Evolutionary conservation across 2,888 invertebrate genomes (phyloP).

Genomic region (Ceraclea dissimilis): DNA sequence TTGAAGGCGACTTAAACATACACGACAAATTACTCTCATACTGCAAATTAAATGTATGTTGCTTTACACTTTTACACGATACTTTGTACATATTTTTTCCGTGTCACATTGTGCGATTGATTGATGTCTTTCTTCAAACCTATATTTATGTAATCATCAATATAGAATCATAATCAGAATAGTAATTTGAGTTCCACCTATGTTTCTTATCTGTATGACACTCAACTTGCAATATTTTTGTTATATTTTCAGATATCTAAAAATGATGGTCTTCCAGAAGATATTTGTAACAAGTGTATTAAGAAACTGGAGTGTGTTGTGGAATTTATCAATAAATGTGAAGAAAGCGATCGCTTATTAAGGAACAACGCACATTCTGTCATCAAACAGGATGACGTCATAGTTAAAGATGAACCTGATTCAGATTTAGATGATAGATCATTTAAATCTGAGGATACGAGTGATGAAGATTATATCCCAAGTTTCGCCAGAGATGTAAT

Average conservation of each 20-base stretch:
- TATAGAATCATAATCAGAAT: too few species aligned
- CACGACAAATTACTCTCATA: constrained; percentile 16
- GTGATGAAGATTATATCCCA: not conserved
- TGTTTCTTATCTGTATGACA: too few species aligned
- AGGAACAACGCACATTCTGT: constrained; percentile 3
- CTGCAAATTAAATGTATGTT: constrained; percentile 14
- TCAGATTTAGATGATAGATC: not conserved
- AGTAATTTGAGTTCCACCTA: too few species aligned
- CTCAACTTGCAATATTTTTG: too few species aligned
- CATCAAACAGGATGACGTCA: not conserved
- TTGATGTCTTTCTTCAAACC: too few species aligned
- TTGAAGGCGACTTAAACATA: constrained; percentile 4
- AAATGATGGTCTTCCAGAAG: constrained; percentile 12
- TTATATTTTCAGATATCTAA: constrained; percentile 5
- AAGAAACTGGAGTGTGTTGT: constrained; percentile 12
- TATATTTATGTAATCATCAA: too few species aligned
- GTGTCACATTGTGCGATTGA: too few species aligned
- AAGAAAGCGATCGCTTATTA: constrained; percentile 14
- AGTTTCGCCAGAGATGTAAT: not conserved
- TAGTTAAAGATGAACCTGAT: constrained; percentile 1
- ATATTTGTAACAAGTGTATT: constrained; percentile 6
- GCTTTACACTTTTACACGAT: too few species aligned
- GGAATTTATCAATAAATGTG: constrained; percentile 13
- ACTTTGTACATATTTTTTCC: too few species aligned
- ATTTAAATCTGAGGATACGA: not conserved